These are phyloP conservation scores for Tipula unca DNA, from an alignment of 2,888 invertebrate species.

Conservation along the genomic window DNA sequence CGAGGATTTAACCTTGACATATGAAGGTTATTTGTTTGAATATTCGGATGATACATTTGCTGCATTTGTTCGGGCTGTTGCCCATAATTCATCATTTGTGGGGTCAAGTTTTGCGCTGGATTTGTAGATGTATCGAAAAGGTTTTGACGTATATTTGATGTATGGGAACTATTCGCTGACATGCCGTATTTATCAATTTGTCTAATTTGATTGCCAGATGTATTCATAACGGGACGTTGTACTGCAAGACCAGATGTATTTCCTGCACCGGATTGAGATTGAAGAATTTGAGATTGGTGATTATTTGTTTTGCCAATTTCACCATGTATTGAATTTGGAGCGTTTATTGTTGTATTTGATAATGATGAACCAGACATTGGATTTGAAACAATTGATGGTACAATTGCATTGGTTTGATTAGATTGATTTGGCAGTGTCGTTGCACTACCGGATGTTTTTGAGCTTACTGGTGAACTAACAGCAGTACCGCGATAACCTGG, in stretches of 20 bases:
- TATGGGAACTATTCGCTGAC: conserved; percentile 31
- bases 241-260: conserved; percentile 34
- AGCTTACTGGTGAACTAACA: conserved; percentile 67
- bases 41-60: conserved; percentile 28
- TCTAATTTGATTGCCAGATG: conserved; percentile 24
- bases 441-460: conserved; percentile 48
- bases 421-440: conserved; percentile 44
- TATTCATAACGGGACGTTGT: conserved; percentile 32
- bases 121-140: conserved; percentile 28
- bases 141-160: conserved; percentile 23
- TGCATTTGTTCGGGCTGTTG: conserved; percentile 26
- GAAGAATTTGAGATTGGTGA: conserved; percentile 14
- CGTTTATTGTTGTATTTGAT: background rate
- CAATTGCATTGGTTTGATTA: conserved; percentile 24
- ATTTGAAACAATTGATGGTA: conserved; percentile 21
- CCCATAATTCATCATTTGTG: conserved; percentile 24
- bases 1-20: conserved; percentile 69
- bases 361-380: background rate
- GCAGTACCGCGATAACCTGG: conserved; percentile 80
- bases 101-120: conserved; percentile 30
- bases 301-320: background rate
- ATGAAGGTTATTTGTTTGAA: conserved; percentile 39
- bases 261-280: conserved; percentile 23
- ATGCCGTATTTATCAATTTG: conserved; percentile 34
- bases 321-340: background rate